These are phyloP conservation scores for Hylyphantes graminicola DNA, from an alignment of 1,140 invertebrate genomes.

Conservation along the genomic window DNA sequence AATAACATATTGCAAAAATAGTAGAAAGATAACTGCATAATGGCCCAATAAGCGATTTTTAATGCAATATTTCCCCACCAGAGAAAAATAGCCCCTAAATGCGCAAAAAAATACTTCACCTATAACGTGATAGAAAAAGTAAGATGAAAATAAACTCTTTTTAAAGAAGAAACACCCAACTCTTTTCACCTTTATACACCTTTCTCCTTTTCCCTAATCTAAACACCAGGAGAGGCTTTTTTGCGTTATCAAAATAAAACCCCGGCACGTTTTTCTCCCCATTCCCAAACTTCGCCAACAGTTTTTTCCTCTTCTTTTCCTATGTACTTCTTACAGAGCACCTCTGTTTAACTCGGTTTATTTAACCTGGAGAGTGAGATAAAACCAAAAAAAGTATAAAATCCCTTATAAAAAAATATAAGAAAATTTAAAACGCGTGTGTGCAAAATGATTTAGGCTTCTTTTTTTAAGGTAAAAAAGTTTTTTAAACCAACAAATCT, in stretches of 20 bases:
- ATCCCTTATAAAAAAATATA: not conserved
- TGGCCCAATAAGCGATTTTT: too few relatives aligned
- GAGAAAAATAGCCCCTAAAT: too few relatives aligned
- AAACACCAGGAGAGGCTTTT: constrained; percentile 19
- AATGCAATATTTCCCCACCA: too few relatives aligned
- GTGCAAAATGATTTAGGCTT: constrained; percentile 17
- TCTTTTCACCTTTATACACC: constrained; percentile 25
- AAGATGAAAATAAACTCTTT: too few relatives aligned
- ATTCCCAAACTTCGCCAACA: constrained; percentile 4
- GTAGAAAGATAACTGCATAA: too few relatives aligned
- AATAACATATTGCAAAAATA: too few relatives aligned
- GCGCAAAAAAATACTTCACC: too few relatives aligned
- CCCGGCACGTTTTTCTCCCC: constrained; percentile 1
- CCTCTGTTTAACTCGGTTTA: constrained; percentile 46
- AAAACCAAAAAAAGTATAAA: constrained; percentile 1
- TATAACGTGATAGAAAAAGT: too few relatives aligned
- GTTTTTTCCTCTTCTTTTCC: constrained; percentile 17
- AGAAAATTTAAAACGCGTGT: not conserved
- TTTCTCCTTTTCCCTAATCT: constrained; percentile 32
- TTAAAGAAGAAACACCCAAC: not conserved
- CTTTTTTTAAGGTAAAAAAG: not conserved
- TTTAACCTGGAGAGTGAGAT: constrained; percentile 24
- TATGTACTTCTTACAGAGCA: not conserved
- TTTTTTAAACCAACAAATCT: not conserved
- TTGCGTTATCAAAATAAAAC: constrained; percentile 52